Conservation (phyloP, 2,888 invertebrate genomes). For the Bombyx huttoni region DNA sequence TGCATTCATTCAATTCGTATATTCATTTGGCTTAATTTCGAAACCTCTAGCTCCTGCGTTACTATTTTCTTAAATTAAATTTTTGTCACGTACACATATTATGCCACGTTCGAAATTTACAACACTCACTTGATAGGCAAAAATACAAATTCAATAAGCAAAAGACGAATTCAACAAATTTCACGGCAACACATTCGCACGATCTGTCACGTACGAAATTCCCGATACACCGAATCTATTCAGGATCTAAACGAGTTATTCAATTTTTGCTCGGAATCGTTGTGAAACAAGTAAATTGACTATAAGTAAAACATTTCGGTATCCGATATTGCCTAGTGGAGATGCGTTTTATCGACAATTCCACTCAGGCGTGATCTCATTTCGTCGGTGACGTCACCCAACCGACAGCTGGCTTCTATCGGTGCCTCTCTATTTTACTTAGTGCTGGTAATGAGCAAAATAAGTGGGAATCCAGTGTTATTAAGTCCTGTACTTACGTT, state of each 20-base stretch:
- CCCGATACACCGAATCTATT: not conserved
- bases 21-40: too few species aligned
- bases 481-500: not conserved
- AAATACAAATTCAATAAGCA: not conserved
- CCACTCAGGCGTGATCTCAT: slow-evolving; percentile 27
- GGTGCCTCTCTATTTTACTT: slow-evolving; percentile 8
- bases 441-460: slow-evolving; percentile 7
- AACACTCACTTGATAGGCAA: not conserved
- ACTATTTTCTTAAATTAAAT: too few species aligned
- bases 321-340: slow-evolving; percentile 4
- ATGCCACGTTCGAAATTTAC: not conserved
- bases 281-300: not conserved
- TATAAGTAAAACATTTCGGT: not conserved
- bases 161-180: not conserved
- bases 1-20: too few species aligned
- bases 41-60: too few species aligned
- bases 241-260: not conserved
- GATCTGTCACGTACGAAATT: not conserved
- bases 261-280: not conserved
- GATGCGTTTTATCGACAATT: slow-evolving; percentile 19
- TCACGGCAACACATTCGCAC: not conserved
- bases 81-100: not conserved
- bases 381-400: slow-evolving; percentile 14
- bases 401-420: slow-evolving; percentile 25
- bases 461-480: slow-evolving; percentile 4